A percentile compares a stretch with the other conserved stretches of the same genome.
Conservation (phyloP, 2,113 vertebrate genomes). For the Cyanocitta stelleri region DNA sequence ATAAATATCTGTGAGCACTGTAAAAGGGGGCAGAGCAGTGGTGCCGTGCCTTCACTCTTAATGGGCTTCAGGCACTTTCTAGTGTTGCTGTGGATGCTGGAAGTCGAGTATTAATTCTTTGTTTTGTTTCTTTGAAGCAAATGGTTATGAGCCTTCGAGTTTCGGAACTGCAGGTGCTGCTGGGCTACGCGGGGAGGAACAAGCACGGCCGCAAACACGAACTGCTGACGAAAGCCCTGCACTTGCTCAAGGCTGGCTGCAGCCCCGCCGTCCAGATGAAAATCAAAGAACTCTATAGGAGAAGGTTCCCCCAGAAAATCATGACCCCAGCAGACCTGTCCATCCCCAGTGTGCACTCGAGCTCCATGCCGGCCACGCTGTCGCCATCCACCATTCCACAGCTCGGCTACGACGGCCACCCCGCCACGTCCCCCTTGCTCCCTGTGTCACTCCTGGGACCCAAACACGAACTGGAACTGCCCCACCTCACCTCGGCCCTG, state of each 20-base stretch:
- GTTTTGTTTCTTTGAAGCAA: conserved; percentile 83
- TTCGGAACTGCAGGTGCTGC: conserved; percentile 96
- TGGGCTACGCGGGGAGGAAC: conserved; percentile 97
- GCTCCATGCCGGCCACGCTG: conserved; percentile 84
- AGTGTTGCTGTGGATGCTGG: background rate
- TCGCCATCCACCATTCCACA: conserved; percentile 84
- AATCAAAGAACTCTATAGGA: conserved; percentile 97
- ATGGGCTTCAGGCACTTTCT: background rate
- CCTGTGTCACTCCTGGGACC: conserved; percentile 93
- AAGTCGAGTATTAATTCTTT: background rate
- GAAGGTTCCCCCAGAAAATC: conserved; percentile 96
- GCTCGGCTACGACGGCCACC: conserved; percentile 87
- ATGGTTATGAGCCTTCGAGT: conserved; percentile 99
- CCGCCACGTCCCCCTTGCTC: conserved; percentile 87
- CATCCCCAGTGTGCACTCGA: conserved; percentile 85
- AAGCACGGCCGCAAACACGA: conserved; percentile 99
- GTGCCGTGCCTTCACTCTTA: background rate
- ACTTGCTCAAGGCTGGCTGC: conserved; percentile 95
- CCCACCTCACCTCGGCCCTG: conserved; percentile 88
- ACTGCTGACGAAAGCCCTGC: conserved; percentile 95
- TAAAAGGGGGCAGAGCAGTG: background rate
- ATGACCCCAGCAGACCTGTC: conserved; percentile 89
- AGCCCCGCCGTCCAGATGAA: conserved; percentile 98
- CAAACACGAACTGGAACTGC: conserved; percentile 94
- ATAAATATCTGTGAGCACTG: accelerated